A percentile compares a stretch with the other conserved stretches of the same genome.
phyloP scores from a whole-genome alignment of 2,113 vertebrate species.

The Hippocampus abdominalis region DNA sequence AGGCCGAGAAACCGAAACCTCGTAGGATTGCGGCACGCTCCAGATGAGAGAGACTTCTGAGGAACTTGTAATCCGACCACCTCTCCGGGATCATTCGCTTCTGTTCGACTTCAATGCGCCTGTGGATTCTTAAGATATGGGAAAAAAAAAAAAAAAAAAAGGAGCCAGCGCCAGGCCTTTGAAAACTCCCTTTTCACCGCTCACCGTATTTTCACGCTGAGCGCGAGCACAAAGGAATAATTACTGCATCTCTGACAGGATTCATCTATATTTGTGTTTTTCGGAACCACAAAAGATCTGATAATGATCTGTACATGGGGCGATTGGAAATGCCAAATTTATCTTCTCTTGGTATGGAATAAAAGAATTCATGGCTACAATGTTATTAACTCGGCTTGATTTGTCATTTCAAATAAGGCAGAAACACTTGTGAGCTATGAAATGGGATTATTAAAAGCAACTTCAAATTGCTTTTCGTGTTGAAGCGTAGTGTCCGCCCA shows the following conservation, averaged over 20 bases:
- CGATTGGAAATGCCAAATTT: slow-evolving; percentile 1
- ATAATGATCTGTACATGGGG: slow-evolving; percentile 24
- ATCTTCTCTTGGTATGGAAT: slow-evolving; percentile 1
- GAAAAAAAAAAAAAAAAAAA: slow-evolving; percentile 30
- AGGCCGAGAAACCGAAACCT: slow-evolving; percentile 35
- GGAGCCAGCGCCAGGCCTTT: slow-evolving; percentile 57
- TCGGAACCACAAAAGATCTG: slow-evolving; percentile 26
- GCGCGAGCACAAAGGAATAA: slow-evolving; percentile 33
- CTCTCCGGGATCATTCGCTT: slow-evolving; percentile 66
- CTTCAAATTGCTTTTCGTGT: not conserved
- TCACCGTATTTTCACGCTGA: slow-evolving; percentile 33
- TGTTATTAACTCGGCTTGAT: not conserved
- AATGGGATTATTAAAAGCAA: not conserved
- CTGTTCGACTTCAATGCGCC: slow-evolving; percentile 65
- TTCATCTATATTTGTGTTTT: slow-evolving; percentile 18
- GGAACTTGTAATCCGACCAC: slow-evolving; percentile 54
- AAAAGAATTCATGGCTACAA: not conserved
- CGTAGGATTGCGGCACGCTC: slow-evolving; percentile 39
- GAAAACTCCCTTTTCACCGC: slow-evolving; percentile 41
- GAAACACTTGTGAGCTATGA: not conserved
- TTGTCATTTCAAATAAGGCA: not conserved
- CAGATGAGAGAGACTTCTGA: slow-evolving; percentile 59
- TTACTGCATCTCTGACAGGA: slow-evolving; percentile 46
- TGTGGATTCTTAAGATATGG: slow-evolving; percentile 60
- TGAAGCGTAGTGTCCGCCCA: not conserved